Percentiles rank a stretch among this genome's conserved stretches.
phyloP scores from a whole-genome alignment of 2,113 vertebrate species.

The Zosterops japonicus region DNA sequence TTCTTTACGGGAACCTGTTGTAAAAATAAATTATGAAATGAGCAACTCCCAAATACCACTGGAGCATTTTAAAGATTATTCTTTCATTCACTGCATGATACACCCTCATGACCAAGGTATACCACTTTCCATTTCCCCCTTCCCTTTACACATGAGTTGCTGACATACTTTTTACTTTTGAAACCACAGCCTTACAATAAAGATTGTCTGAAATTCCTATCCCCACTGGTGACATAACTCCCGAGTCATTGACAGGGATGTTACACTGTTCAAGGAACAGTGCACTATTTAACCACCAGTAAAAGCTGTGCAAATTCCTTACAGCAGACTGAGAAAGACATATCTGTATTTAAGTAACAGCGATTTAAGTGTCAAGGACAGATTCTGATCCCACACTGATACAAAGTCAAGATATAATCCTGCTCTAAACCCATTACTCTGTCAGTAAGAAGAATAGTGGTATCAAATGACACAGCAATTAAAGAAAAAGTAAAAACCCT shows the following conservation, averaged over 20 bases:
- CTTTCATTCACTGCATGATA: neutral
- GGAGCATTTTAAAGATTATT: neutral
- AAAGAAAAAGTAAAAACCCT: neutral
- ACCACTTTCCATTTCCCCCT: neutral
- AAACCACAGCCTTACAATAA: slow-evolving; percentile 7
- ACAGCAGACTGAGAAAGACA: neutral
- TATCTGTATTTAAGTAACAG: neutral
- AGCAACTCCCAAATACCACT: neutral
- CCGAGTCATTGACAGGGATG: fast-evolving
- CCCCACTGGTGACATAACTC: neutral
- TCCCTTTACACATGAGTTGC: neutral
- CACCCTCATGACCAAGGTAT: neutral
- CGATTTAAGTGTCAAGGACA: neutral
- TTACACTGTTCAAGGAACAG: neutral
- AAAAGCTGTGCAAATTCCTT: neutral
- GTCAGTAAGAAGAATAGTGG: neutral
- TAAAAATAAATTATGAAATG: slow-evolving; percentile 63
- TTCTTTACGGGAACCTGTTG: slow-evolving; percentile 86
- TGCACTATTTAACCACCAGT: neutral
- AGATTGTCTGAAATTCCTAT: neutral
- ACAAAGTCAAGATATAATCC: neutral
- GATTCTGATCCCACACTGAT: neutral
- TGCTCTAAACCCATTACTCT: neutral
- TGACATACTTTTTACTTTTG: neutral
- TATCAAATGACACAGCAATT: neutral